phyloP scores from a whole-genome alignment of 2,113 vertebrate species.

The Gasterosteus aculeatus region DNA sequence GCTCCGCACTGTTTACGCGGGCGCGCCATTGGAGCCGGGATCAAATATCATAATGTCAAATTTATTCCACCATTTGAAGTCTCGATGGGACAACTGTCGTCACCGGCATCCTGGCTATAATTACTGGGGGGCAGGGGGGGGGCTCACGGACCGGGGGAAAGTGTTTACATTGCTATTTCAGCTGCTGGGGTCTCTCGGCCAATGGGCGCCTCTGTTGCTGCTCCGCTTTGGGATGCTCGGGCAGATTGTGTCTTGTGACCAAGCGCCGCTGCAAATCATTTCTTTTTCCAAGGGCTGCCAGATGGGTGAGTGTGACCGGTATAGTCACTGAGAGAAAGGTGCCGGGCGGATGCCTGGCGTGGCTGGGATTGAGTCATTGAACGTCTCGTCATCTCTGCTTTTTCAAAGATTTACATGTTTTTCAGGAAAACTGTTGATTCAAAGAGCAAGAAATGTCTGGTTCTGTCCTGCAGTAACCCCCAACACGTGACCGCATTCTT shows the following conservation, averaged over 20 bases:
- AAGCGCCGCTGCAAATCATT: slow-evolving; percentile 58
- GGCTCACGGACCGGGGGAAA: slow-evolving; percentile 69
- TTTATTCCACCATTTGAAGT: slow-evolving; percentile 82
- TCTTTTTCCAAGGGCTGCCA: slow-evolving; percentile 61
- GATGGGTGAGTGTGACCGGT: slow-evolving; percentile 61
- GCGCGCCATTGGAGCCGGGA: slow-evolving; percentile 76
- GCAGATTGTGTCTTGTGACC: slow-evolving; percentile 81
- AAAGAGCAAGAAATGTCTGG: not conserved
- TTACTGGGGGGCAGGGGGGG: slow-evolving; percentile 59
- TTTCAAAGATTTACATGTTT: slow-evolving; percentile 17
- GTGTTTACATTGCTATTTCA: slow-evolving; percentile 82
- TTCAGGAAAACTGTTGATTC: not conserved
- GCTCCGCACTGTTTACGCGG: slow-evolving; percentile 78
- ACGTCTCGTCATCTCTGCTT: not conserved
- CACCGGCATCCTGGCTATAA: slow-evolving; percentile 80
- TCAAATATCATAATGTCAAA: slow-evolving; percentile 83
- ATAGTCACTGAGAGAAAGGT: slow-evolving; percentile 39
- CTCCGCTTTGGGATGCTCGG: slow-evolving; percentile 77
- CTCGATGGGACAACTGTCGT: slow-evolving; percentile 80
- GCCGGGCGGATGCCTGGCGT: slow-evolving; percentile 24
- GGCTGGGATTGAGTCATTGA: not conserved
- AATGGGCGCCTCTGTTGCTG: slow-evolving; percentile 80
- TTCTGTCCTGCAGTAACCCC: slow-evolving; percentile 34
- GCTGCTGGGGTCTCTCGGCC: slow-evolving; percentile 53
- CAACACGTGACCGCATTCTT: slow-evolving; percentile 13